These are phyloP conservation scores for Nycticorax nycticorax DNA, from an alignment of 2,113 vertebrate genomes.

Conservation along the genomic window DNA sequence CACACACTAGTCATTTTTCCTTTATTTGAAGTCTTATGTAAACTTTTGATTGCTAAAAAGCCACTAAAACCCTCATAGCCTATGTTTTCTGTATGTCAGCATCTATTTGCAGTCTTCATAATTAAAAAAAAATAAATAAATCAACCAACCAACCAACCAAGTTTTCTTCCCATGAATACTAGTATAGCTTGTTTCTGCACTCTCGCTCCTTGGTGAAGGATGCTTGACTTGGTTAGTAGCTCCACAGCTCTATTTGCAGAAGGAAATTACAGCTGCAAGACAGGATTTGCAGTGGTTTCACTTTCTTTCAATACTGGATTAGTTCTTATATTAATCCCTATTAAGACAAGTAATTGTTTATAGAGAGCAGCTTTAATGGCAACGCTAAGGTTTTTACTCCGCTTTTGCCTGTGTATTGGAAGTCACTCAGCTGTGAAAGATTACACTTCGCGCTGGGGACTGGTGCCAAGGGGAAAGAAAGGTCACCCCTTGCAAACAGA, in stretches of 20 bases:
- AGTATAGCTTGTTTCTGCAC: background rate
- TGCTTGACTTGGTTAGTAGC: background rate
- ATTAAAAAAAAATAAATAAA: background rate
- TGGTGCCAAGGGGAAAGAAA: background rate
- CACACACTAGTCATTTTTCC: background rate
- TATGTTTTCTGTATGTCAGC: background rate
- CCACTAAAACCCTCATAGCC: background rate
- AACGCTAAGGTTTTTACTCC: background rate
- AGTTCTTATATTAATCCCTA: slow-evolving; percentile 20
- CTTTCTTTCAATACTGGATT: background rate
- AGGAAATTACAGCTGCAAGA: background rate
- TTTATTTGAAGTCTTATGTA: background rate
- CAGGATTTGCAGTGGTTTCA: background rate
- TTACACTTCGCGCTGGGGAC: background rate
- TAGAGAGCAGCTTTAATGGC: background rate
- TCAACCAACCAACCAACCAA: background rate
- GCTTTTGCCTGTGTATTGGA: background rate
- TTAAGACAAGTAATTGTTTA: slow-evolving; percentile 46
- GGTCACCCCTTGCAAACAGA: slow-evolving; percentile 8
- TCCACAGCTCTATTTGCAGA: background rate
- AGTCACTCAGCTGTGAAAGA: slow-evolving; percentile 25
- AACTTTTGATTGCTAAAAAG: background rate
- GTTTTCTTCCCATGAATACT: background rate
- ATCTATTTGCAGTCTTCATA: background rate
- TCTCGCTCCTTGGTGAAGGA: background rate